Evolutionary conservation across 1,140 invertebrate species (phyloP).

Genomic region (Macrobrachium nipponense): DNA sequence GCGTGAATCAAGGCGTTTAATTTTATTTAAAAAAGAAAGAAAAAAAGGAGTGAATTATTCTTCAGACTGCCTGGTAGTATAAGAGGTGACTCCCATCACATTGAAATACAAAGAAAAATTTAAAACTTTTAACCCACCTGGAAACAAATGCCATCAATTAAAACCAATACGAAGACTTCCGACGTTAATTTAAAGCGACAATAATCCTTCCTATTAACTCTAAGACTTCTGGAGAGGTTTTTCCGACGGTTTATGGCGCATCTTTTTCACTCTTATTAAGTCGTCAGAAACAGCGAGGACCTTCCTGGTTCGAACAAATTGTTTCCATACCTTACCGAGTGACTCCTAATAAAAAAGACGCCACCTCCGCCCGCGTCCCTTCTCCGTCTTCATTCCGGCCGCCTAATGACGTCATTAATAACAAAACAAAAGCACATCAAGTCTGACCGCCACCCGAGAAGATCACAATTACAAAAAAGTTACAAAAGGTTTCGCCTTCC

Average conservation of each 20-base stretch:
- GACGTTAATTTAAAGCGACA: no score
- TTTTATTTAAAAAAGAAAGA: no score
- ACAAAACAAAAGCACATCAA: slow-evolving; percentile 64
- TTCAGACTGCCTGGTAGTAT: no score
- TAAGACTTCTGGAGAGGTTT: not conserved
- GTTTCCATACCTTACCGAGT: slow-evolving; percentile 61
- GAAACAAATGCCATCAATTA: no score
- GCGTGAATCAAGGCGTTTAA: no score
- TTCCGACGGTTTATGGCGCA: not conserved
- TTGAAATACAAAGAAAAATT: no score
- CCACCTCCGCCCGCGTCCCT: slow-evolving; percentile 45
- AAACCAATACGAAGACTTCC: no score
- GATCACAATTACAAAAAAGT: slow-evolving; percentile 6
- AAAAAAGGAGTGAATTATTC: no score
- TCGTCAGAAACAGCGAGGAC: slow-evolving; percentile 45
- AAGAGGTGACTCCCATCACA: no score
- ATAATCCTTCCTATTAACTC: no score
- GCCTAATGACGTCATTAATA: slow-evolving; percentile 64
- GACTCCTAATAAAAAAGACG: slow-evolving; percentile 63
- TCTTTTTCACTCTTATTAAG: slow-evolving; percentile 55
- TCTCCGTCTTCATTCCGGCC: slow-evolving; percentile 62
- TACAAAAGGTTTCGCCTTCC: slow-evolving; percentile 35
- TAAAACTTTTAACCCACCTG: no score
- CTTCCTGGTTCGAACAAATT: slow-evolving; percentile 55
- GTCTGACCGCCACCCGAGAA: slow-evolving; percentile 55